Evolutionary conservation across 2,888 invertebrate species (phyloP).

Genomic region (Diploptera punctata): DNA sequence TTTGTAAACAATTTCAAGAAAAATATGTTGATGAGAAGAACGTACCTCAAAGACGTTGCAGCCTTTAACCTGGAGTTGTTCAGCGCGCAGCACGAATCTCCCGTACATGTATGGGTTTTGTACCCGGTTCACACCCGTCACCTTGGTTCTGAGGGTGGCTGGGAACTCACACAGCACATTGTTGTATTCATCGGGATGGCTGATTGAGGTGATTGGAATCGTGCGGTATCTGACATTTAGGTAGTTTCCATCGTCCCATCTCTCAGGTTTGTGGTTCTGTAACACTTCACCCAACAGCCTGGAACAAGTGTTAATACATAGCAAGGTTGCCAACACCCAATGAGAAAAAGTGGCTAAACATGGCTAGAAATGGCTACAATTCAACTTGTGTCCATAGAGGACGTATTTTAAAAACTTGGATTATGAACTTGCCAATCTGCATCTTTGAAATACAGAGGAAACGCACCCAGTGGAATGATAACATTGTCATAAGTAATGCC

Average conservation of each 20-base stretch:
- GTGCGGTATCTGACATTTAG: background rate
- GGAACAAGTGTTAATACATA: too few relatives aligned
- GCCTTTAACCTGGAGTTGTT: slow-evolving; percentile 10
- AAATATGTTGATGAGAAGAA: background rate
- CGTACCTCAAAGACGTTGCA: background rate
- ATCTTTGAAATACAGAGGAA: too few relatives aligned
- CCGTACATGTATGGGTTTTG: slow-evolving; percentile 36
- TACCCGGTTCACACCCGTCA: background rate
- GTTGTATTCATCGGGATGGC: background rate
- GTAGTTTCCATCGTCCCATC: background rate
- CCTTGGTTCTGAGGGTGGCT: background rate
- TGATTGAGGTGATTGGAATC: background rate
- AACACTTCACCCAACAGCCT: background rate
- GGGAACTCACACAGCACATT: background rate
- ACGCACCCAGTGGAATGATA: too few relatives aligned
- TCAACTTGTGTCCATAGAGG: too few relatives aligned
- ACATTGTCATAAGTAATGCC: too few relatives aligned
- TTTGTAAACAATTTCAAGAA: background rate
- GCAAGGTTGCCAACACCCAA: too few relatives aligned
- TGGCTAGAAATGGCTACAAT: too few relatives aligned
- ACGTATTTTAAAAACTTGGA: too few relatives aligned
- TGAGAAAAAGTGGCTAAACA: too few relatives aligned
- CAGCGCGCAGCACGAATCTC: slow-evolving; percentile 20
- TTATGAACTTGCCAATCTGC: too few relatives aligned
- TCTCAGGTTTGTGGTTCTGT: background rate